Evolutionary conservation across 1,140 invertebrate species (phyloP).

Genomic region (Yoshiicerus persimilis): DNA sequence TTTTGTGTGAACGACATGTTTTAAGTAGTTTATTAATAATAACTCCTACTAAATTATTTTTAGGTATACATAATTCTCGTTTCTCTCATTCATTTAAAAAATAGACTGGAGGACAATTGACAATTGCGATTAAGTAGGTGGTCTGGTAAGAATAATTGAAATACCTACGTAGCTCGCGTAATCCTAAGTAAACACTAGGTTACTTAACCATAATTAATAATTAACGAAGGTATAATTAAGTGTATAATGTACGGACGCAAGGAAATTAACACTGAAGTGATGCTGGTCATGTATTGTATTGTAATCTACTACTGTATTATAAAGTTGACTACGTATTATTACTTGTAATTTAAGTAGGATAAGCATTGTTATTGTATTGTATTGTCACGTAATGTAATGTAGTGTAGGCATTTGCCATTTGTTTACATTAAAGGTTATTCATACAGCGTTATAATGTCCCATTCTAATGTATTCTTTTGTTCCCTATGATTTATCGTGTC

Average conservation of each 20-base stretch:
- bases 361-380: background rate
- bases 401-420: slow-evolving; percentile 2
- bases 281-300: background rate
- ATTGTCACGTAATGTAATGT: background rate
- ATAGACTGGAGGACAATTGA: background rate
- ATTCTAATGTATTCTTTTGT: background rate
- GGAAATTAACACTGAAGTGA: background rate
- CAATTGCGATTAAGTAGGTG: background rate
- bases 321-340: background rate
- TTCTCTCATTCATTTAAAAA: background rate
- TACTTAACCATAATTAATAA: background rate
- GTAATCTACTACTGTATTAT: background rate
- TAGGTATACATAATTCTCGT: background rate
- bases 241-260: background rate
- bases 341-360: background rate
- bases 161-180: background rate
- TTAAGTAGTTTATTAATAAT: background rate
- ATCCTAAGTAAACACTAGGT: background rate
- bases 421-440: slow-evolving; percentile 23
- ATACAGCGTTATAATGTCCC: background rate
- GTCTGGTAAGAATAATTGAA: background rate
- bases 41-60: background rate
- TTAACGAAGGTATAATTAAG: background rate
- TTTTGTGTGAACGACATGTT: background rate
- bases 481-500: background rate